Evolutionary conservation across 2,113 vertebrate genomes (phyloP).

Genomic region (Silurus glanis): DNA sequence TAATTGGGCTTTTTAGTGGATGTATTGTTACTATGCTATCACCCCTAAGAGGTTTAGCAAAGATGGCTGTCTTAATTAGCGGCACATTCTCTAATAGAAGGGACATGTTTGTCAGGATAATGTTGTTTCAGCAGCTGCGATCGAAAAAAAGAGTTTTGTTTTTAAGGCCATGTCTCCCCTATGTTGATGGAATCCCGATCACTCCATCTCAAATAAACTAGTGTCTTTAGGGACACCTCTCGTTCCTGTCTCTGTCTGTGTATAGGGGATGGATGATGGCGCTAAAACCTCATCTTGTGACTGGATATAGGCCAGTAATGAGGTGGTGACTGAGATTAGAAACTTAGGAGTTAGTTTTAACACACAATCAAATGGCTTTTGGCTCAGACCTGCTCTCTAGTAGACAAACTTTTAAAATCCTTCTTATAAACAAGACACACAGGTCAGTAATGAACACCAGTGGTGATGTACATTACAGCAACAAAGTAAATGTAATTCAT

Average conservation of each 20-base stretch:
- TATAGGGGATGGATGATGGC: background rate
- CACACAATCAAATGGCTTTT: background rate
- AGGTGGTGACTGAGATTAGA: background rate
- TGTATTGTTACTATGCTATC: slow-evolving; percentile 48
- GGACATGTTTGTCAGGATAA: slow-evolving; percentile 35
- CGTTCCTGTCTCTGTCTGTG: background rate
- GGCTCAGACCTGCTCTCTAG: slow-evolving; percentile 9
- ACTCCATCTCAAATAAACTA: background rate
- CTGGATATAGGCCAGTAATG: background rate
- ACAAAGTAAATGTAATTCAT: too few species aligned
- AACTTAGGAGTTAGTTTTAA: background rate
- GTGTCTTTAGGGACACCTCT: background rate
- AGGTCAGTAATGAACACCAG: background rate
- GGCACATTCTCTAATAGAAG: slow-evolving; percentile 19
- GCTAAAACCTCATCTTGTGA: background rate
- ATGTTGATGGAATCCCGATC: background rate
- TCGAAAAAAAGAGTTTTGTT: background rate
- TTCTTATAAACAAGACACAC: background rate
- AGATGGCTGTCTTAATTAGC: slow-evolving; percentile 45
- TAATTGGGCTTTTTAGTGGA: slow-evolving; percentile 49
- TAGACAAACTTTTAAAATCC: background rate
- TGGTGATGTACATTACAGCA: too few species aligned
- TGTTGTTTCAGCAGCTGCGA: background rate
- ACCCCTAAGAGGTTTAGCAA: slow-evolving; percentile 37
- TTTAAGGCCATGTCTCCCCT: background rate